A percentile compares a stretch with the other conserved stretches of the same genome.
Evolutionary conservation across 2,113 vertebrate genomes (phyloP).

Genomic region (Ophiodon elongatus): DNA sequence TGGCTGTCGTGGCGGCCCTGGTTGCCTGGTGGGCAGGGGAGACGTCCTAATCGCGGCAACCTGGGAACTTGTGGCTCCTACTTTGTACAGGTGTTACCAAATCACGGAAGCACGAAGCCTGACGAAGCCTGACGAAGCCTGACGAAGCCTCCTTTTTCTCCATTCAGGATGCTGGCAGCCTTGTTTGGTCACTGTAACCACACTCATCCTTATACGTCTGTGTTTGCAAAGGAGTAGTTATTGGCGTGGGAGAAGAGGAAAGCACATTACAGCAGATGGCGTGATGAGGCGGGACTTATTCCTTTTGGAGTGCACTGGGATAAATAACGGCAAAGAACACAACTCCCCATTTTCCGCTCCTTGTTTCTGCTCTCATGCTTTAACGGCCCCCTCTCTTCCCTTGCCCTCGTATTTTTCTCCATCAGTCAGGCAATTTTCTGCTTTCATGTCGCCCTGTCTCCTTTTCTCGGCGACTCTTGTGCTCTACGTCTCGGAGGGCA

Average conservation of each 20-base stretch:
- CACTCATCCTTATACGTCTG: conserved; percentile 1
- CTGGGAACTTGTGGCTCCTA: conserved; percentile 27
- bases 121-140: conserved; percentile 32
- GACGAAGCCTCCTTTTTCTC: conserved; percentile 21
- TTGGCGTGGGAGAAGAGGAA: conserved; percentile 35
- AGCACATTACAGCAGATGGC: conserved; percentile 52
- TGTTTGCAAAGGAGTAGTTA: neutral
- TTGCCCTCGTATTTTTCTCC: conserved; percentile 38
- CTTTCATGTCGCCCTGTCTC: conserved; percentile 50
- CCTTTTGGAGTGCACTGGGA: conserved; percentile 23
- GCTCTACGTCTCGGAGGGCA: conserved; percentile 27
- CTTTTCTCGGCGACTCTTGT: conserved; percentile 36
- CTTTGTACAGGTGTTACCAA: neutral
- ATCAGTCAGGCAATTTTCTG: conserved; percentile 32
- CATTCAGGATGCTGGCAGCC: conserved; percentile 5
- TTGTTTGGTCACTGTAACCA: conserved; percentile 29
- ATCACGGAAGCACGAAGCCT: conserved; percentile 20
- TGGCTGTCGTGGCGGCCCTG: too few relatives aligned
- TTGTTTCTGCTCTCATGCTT: conserved; percentile 40
- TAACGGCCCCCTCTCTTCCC: conserved; percentile 2
- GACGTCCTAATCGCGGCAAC: conserved; percentile 1
- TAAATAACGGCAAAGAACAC: conserved; percentile 47
- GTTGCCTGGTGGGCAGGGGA: neutral
- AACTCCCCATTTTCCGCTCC: conserved; percentile 35
- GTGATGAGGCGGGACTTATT: conserved; percentile 40